phyloP scores from a whole-genome alignment of 2,113 vertebrate genomes.

The Pycnonotus jocosus region DNA sequence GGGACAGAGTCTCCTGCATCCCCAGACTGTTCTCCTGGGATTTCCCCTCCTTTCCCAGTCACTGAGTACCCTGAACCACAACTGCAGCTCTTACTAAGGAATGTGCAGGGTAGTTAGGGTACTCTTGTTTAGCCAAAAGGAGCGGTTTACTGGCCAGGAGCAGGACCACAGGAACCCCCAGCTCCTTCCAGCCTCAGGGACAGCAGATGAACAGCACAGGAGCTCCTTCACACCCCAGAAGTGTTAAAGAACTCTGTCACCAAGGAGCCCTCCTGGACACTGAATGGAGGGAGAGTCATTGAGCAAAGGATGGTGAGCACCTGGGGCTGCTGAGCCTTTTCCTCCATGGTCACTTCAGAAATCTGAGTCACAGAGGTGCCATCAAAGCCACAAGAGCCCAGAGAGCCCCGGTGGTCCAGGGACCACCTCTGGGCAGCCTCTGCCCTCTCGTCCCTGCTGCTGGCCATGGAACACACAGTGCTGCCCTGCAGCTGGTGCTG shows the following conservation, averaged over 20 bases:
- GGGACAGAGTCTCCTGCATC: neutral
- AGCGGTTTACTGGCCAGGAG: neutral
- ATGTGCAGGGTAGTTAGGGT: neutral
- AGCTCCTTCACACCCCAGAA: neutral
- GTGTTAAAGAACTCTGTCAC: neutral
- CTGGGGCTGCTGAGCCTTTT: neutral
- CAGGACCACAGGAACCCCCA: neutral
- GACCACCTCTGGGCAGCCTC: neutral
- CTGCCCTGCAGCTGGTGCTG: neutral
- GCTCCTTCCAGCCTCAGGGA: neutral
- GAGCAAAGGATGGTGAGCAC: neutral
- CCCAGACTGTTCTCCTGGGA: rapidly evolving
- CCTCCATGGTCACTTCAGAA: neutral
- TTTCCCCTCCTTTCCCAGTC: neutral
- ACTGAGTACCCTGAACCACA: neutral
- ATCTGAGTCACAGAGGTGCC: neutral
- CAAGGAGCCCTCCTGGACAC: neutral
- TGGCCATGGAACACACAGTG: neutral
- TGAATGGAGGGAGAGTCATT: neutral
- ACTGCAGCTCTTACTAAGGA: neutral
- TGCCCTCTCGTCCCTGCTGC: neutral
- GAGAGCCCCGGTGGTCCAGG: neutral
- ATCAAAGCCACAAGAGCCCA: neutral
- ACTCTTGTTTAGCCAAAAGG: neutral
- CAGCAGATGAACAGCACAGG: too few species aligned